Evolutionary conservation across 2,888 invertebrate species (phyloP).

Genomic region (Saturnia pavonia): DNA sequence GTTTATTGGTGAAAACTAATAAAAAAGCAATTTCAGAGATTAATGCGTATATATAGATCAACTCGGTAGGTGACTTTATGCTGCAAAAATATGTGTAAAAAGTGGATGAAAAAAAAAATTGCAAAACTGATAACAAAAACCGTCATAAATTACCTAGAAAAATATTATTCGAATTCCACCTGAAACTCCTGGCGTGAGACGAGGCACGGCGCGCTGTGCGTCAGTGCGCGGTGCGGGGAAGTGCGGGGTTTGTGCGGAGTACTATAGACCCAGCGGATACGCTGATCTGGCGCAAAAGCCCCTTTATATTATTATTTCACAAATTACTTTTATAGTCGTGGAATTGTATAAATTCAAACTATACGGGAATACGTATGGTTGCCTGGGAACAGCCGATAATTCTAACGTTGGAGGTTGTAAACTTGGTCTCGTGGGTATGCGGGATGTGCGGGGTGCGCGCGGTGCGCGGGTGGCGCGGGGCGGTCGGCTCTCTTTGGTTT

Average conservation of each 20-base stretch:
- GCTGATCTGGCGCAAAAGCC: too few species aligned
- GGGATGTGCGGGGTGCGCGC: too few species aligned
- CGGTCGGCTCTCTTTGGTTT: constrained; percentile 32
- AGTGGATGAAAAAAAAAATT: background rate
- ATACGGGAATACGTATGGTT: background rate
- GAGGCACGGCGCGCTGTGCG: too few species aligned
- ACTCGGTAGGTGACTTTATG: background rate
- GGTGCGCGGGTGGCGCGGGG: background rate
- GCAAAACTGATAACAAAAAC: background rate
- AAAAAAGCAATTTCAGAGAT: background rate
- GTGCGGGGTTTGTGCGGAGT: too few species aligned
- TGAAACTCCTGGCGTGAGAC: background rate
- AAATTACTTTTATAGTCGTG: constrained; percentile 4
- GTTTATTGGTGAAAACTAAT: background rate
- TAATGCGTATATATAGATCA: background rate
- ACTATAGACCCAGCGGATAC: too few species aligned
- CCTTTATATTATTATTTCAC: background rate
- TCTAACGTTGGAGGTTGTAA: constrained; percentile 18
- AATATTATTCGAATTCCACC: background rate
- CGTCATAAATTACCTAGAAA: background rate
- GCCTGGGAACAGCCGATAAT: constrained; percentile 15
- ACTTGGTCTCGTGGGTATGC: constrained; percentile 10
- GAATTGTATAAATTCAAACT: background rate
- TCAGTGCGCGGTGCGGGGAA: too few species aligned
- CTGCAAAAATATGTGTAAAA: background rate